These are phyloP conservation scores for Zygothrica quintamaculata DNA, from an alignment of 2,888 invertebrate genomes.

Conservation along the genomic window DNA sequence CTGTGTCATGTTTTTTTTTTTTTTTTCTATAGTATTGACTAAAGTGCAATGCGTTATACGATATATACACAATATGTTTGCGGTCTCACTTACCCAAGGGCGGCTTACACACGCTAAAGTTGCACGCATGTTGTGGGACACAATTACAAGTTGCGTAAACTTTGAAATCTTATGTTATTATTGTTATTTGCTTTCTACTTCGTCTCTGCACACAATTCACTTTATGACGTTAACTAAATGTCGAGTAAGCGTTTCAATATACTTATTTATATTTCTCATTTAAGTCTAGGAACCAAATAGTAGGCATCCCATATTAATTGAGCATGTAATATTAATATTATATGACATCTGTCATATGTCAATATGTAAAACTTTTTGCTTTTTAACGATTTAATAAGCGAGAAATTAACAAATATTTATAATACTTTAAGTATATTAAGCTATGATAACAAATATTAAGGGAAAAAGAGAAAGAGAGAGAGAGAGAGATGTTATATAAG, in stretches of 20 bases:
- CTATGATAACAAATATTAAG: no score
- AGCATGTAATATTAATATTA: constrained; percentile 11
- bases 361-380: no score
- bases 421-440: no score
- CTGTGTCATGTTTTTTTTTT: no score
- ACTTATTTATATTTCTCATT: no score
- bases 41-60: constrained; percentile 20
- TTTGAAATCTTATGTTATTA: constrained; percentile 1
- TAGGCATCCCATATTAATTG: constrained; percentile 21
- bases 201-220: no score
- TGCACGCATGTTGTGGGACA: constrained; percentile 1
- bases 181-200: background rate
- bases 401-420: no score
- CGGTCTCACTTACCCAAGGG: constrained; percentile 36
- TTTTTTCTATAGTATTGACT: constrained; percentile 19
- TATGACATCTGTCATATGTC: constrained; percentile 9
- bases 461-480: no score
- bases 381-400: no score
- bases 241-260: constrained; percentile 31
- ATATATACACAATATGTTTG: constrained; percentile 5
- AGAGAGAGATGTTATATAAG: no score
- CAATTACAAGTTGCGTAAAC: constrained; percentile 1
- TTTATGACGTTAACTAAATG: constrained; percentile 47
- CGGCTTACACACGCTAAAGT: constrained; percentile 31
- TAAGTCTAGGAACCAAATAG: constrained; percentile 19